A percentile compares a stretch with the other conserved stretches of the same genome.
These are phyloP conservation scores for Argyrosomus regius DNA, from an alignment of 2,797 vertebrate species.

Conservation along the genomic window DNA sequence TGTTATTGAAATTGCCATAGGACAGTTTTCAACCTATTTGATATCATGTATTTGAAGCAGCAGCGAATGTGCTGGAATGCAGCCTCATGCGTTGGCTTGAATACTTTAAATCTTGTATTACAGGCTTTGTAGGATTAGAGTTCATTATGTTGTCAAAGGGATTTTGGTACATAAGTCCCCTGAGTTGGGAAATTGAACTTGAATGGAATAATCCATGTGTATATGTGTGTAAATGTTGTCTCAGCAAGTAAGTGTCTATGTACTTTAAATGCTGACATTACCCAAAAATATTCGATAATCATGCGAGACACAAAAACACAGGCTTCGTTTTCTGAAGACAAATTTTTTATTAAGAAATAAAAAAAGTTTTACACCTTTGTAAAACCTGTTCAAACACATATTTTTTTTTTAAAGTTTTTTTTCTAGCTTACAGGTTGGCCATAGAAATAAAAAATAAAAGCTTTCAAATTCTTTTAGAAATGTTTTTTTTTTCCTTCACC, in stretches of 20 bases:
- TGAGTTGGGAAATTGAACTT: conserved; percentile 46
- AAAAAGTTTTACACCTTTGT: conserved; percentile 79
- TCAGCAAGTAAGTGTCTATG: not conserved
- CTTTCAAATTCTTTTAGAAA: conserved; percentile 79
- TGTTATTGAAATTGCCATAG: not conserved
- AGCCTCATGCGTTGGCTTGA: conserved; percentile 11
- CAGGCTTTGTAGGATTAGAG: conserved; percentile 55
- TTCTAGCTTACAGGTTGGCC: conserved; percentile 79
- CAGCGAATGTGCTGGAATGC: conserved; percentile 15
- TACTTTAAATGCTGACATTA: not conserved
- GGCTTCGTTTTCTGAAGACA: conserved; percentile 77
- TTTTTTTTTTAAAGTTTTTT: conserved; percentile 48
- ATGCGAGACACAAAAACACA: conserved; percentile 7
- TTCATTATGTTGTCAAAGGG: conserved; percentile 53
- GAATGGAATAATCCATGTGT: conserved; percentile 9
- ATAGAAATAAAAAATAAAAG: conserved; percentile 82
- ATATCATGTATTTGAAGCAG: not conserved
- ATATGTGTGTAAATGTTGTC: not conserved
- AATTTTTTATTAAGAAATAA: conserved; percentile 87
- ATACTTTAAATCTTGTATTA: conserved; percentile 46
- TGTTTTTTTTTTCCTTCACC: conserved; percentile 67
- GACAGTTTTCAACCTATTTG: not conserved
- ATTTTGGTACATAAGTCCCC: conserved; percentile 38
- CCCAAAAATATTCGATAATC: not conserved
- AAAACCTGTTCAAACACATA: conserved; percentile 82